Evolutionary conservation across 2,888 invertebrate species (phyloP).

Genomic region (Polia nebulosa): DNA sequence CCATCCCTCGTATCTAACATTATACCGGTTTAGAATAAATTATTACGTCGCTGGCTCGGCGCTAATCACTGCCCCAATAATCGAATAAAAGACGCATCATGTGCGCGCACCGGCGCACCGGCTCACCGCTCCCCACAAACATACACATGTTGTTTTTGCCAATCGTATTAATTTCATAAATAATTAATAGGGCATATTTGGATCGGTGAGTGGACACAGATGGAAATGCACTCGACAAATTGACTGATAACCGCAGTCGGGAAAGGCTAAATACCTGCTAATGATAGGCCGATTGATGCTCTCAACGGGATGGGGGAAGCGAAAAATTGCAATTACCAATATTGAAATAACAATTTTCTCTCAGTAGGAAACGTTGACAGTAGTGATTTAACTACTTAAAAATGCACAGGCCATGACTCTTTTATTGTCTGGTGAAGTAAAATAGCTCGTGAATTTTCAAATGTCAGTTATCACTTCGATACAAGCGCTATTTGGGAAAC

Average conservation of each 20-base stretch:
- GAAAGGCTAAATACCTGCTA: constrained; percentile 90
- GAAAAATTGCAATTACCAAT: constrained; percentile 56
- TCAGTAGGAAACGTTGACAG: constrained; percentile 41
- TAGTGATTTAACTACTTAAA: constrained; percentile 44
- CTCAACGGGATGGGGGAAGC: constrained; percentile 61
- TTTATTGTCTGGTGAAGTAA: constrained; percentile 46
- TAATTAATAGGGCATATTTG: constrained; percentile 88
- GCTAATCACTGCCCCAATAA: constrained; percentile 77
- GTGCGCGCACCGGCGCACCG: constrained; percentile 71
- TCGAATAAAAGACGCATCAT: constrained; percentile 80
- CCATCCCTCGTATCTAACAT: constrained; percentile 30
- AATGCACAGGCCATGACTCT: constrained; percentile 36
- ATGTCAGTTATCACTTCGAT: constrained; percentile 46
- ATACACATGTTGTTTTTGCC: constrained; percentile 82
- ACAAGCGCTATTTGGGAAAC: constrained; percentile 62
- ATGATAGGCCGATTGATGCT: constrained; percentile 86
- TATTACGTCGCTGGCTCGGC: constrained; percentile 63
- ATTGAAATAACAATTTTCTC: constrained; percentile 48
- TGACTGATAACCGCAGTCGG: constrained; percentile 89
- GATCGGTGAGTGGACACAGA: constrained; percentile 82
- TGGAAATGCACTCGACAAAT: constrained; percentile 89
- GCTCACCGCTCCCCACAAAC: constrained; percentile 58
- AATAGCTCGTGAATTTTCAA: constrained; percentile 55
- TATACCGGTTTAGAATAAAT: constrained; percentile 58
- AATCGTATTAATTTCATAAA: constrained; percentile 88